Evolutionary conservation across 2,888 invertebrate species (phyloP).

Genomic region (Euclidia mi): DNA sequence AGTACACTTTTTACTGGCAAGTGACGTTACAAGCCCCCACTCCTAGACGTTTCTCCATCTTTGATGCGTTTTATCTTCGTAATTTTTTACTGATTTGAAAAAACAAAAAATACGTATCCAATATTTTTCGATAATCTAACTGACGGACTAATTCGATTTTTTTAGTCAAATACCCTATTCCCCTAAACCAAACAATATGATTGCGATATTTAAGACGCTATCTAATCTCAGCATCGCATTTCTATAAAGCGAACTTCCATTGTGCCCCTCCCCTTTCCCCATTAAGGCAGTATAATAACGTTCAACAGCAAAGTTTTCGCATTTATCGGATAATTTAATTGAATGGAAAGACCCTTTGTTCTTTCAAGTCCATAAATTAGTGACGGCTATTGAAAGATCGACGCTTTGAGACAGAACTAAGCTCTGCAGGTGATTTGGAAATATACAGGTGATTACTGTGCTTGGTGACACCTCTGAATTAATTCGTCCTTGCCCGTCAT

Average conservation of each 20-base stretch:
- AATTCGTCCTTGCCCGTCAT: too few relatives aligned
- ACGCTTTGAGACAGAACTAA: constrained; percentile 33
- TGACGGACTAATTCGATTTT: too few relatives aligned
- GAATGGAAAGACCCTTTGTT: constrained; percentile 51
- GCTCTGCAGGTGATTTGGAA: constrained; percentile 9
- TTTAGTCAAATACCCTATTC: too few relatives aligned
- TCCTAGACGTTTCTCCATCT: too few relatives aligned
- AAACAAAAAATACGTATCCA: too few relatives aligned
- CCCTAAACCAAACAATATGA: neutral
- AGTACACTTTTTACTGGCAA: too few relatives aligned
- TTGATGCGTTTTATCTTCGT: too few relatives aligned
- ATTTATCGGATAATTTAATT: constrained; percentile 59
- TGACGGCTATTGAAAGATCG: constrained; percentile 39
- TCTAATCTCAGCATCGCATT: constrained; percentile 1
- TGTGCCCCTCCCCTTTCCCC: neutral
- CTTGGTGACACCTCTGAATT: too few relatives aligned
- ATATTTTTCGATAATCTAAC: too few relatives aligned
- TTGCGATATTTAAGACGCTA: constrained; percentile 1
- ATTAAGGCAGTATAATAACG: constrained; percentile 18
- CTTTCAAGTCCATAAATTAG: constrained; percentile 49
- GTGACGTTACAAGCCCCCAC: too few relatives aligned
- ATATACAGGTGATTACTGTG: constrained; percentile 8
- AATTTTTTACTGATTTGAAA: too few relatives aligned
- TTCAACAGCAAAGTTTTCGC: constrained; percentile 48
- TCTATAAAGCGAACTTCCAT: constrained; percentile 1